Conservation (phyloP, 2,888 invertebrate species). For the Automeris io region DNA sequence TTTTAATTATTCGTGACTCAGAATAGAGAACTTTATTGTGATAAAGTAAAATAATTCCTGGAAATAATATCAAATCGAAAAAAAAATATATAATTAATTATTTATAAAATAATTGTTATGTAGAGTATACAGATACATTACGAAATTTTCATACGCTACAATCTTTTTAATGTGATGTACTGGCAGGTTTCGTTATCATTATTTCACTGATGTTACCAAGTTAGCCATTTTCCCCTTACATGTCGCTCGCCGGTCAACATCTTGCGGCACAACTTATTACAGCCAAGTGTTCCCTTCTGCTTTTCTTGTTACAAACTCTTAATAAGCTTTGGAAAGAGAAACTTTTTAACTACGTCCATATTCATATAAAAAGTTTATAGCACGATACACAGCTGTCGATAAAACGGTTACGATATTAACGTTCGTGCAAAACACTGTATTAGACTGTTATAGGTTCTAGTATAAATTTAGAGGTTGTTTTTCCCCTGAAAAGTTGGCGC, state of each 20-base stretch:
- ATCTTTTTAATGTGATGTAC: slow-evolving; percentile 6
- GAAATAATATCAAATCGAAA: too few relatives aligned
- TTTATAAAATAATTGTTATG: too few relatives aligned
- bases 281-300: slow-evolving; percentile 51
- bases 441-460: slow-evolving; percentile 50
- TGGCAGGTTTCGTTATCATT: slow-evolving; percentile 65
- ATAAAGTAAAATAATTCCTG: too few relatives aligned
- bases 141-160: too few relatives aligned
- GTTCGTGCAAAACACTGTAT: slow-evolving; percentile 47
- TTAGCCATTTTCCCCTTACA: slow-evolving; percentile 53
- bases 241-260: slow-evolving; percentile 54
- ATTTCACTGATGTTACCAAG: slow-evolving; percentile 65
- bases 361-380: slow-evolving; percentile 13
- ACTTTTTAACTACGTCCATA: slow-evolving; percentile 13
- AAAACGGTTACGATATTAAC: slow-evolving; percentile 7
- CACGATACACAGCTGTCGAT: slow-evolving; percentile 4
- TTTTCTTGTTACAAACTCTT: slow-evolving; percentile 43
- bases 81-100: too few relatives aligned
- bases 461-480: slow-evolving; percentile 57
- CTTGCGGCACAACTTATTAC: slow-evolving; percentile 71
- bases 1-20: too few relatives aligned
- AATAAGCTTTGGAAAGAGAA: slow-evolving; percentile 35
- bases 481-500: slow-evolving; percentile 47
- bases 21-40: too few relatives aligned
- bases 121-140: too few relatives aligned